Base-by-base conservation (phyloP, 53 echinoderm and acorn worm species). In the Hippasteria phrygiana region DNA sequence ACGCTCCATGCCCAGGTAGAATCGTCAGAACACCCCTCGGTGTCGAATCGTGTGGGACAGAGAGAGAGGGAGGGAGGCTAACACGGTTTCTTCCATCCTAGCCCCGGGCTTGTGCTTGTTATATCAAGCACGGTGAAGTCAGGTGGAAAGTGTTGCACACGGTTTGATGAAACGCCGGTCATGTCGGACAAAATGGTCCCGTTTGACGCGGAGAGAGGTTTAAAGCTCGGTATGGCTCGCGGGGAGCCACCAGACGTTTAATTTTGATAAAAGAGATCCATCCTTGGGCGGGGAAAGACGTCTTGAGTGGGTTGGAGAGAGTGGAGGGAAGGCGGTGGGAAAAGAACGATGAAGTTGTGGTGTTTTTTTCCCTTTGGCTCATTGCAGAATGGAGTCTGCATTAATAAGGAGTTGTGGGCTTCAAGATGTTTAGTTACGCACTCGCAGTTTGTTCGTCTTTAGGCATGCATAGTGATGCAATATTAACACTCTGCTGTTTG, bases 201-300 rank as follows among this genome's bases (percentile, higher is more conserved):
- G 34, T 56, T 79, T 77, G 77, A 77, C 55, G 77, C 34, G 50
- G 55, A 55, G 8, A 28, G 10, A 53, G 27, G 76, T 22, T 35
- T 4, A 16, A 31, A 26, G 69, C 69, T 20, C 18, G 34, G 34
- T 67, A 6, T 4, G 29, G 29, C 31, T 28, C 33, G 34, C 69
- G 34, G 33, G 43, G 71, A 83, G 66, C 75, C 51, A 85, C 46
- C 85, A 85, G 85, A 85, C 85, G 85, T 85, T 85, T 85, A 85
- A 85, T 85, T 85, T 85, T 69, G 85, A 70, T 51, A 34, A 71
- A 51, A 70, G 85, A 71, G 85, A 43, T 6, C 50, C 4, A 7
- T 33, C 70, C 71, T 1, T 51, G 34, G 83, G 31, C 31, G 10
- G 75, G 35, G 1, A 24, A 72, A 42, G 41, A 38, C 72, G 37